phyloP scores from a whole-genome alignment of 2,113 vertebrate genomes.

The Chascanopsetta lugubris region DNA sequence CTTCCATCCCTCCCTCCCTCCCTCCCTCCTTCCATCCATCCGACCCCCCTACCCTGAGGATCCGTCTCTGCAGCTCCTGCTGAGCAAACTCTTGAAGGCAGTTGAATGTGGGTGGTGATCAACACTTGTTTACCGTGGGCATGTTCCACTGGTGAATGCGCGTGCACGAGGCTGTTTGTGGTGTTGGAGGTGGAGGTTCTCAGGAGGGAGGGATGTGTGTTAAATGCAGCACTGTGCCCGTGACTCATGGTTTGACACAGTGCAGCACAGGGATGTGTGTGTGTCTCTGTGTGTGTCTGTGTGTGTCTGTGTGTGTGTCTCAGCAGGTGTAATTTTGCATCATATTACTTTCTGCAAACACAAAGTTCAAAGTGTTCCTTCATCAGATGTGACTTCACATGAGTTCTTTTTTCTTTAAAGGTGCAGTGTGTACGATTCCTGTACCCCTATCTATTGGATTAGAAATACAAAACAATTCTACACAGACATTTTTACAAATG shows the following conservation, averaged over 20 bases:
- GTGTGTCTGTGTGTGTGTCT: slow-evolving; percentile 31
- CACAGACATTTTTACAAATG: no score
- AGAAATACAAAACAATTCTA: no score
- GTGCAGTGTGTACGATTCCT: no score
- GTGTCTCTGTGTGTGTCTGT: slow-evolving; percentile 48
- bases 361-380: no score
- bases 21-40: no score
- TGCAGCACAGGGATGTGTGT: slow-evolving; percentile 46
- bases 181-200: no score
- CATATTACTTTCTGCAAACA: no score
- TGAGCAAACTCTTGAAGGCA: slow-evolving; percentile 63
- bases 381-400: no score
- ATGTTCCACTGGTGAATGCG: slow-evolving; percentile 15
- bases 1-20: no score
- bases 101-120: slow-evolving; percentile 61
- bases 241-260: slow-evolving; percentile 77
- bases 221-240: slow-evolving; percentile 66
- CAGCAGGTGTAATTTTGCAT: slow-evolving; percentile 34
- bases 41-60: slow-evolving; percentile 25
- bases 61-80: slow-evolving; percentile 54
- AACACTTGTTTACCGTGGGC: slow-evolving; percentile 62
- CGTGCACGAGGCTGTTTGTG: no score
- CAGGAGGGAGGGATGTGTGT: slow-evolving; percentile 38
- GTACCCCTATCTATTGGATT: no score
- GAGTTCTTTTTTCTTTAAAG: no score